phyloP scores from a whole-genome alignment of 2,797 vertebrate species.

The Crax fasciolata region DNA sequence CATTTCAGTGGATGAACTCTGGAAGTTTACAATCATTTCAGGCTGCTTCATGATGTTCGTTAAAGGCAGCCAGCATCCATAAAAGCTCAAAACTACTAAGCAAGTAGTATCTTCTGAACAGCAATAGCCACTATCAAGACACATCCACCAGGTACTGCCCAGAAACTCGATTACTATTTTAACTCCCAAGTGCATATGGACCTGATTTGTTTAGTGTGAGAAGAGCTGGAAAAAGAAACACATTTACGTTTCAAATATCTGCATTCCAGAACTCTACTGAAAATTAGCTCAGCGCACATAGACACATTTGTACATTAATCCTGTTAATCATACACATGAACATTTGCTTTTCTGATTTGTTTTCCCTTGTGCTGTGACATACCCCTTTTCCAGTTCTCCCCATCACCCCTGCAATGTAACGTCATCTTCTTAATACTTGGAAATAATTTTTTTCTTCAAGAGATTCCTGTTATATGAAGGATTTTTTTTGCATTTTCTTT shows the following conservation, averaged over 20 bases:
- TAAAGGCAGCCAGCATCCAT: background rate
- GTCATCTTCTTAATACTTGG: background rate
- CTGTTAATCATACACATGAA: background rate
- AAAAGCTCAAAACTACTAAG: background rate
- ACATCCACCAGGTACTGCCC: background rate
- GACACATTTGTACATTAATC: background rate
- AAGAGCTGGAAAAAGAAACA: background rate
- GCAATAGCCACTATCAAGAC: background rate
- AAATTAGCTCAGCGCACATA: constrained; percentile 2
- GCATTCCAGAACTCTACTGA: background rate
- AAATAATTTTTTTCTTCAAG: constrained; percentile 22
- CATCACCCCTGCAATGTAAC: background rate
- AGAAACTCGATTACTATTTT: background rate
- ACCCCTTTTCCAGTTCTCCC: background rate
- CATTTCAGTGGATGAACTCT: background rate
- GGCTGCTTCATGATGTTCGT: background rate
- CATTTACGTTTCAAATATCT: background rate
- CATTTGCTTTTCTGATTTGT: constrained; percentile 1
- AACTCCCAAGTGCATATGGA: background rate
- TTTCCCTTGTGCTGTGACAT: constrained; percentile 4
- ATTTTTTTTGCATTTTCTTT: constrained; percentile 18
- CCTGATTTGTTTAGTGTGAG: background rate
- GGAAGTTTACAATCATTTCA: background rate
- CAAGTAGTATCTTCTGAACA: background rate
- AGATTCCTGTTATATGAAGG: constrained; percentile 4